A percentile compares a stretch with the other conserved stretches of the same genome.
Conservation (phyloP, 2,888 invertebrate species). For the Syritta pipiens region DNA sequence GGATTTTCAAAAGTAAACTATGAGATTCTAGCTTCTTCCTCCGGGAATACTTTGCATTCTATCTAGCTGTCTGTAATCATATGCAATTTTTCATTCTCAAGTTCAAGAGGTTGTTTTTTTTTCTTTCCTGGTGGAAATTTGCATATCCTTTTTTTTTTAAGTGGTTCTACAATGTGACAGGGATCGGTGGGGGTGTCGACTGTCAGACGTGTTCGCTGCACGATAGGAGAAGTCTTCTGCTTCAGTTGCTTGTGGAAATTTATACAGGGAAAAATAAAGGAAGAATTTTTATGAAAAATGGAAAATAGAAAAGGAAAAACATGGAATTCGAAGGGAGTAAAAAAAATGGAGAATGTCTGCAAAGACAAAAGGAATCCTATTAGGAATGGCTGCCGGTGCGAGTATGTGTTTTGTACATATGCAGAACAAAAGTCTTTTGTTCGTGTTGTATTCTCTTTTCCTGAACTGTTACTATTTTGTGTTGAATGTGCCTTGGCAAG, state of each 20-base stretch:
- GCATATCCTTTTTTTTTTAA: constrained; percentile 33
- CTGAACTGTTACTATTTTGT: neutral
- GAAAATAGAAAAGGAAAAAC: constrained; percentile 4
- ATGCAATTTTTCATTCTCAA: constrained; percentile 64
- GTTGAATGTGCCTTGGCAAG: neutral
- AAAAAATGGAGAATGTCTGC: constrained; percentile 37
- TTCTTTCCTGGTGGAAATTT: constrained; percentile 31
- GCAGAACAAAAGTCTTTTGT: constrained; percentile 38
- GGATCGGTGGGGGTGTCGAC: constrained; percentile 10
- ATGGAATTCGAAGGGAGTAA: neutral
- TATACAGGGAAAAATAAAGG: constrained; percentile 9
- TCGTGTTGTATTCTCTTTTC: neutral
- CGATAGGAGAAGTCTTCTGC: constrained; percentile 40
- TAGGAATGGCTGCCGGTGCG: constrained; percentile 49
- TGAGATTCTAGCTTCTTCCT: constrained; percentile 11
- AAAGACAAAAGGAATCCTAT: constrained; percentile 60
- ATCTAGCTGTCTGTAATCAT: constrained; percentile 57
- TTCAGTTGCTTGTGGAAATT: constrained; percentile 26
- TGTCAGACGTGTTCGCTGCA: constrained; percentile 39
- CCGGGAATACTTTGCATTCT: constrained; percentile 54
- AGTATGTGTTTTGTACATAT: constrained; percentile 42
- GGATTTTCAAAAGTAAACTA: constrained; percentile 31
- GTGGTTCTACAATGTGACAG: constrained; percentile 6
- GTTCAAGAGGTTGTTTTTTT: constrained; percentile 44
- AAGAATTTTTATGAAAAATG: constrained; percentile 27